phyloP scores from a whole-genome alignment of 2,113 vertebrate species.

The Tachysurus fulvidraco region DNA sequence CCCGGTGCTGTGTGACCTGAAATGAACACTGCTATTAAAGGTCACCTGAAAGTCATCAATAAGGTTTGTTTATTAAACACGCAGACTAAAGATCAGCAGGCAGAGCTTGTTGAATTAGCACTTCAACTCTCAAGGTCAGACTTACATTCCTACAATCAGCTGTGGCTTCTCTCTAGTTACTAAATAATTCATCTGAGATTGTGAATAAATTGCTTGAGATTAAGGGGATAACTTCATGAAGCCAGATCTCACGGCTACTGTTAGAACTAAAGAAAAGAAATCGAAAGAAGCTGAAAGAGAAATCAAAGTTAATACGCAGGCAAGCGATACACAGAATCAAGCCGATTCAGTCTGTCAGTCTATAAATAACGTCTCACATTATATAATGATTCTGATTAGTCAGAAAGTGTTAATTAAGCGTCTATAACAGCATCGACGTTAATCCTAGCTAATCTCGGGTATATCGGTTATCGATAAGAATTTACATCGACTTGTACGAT shows the following conservation, averaged over 20 bases:
- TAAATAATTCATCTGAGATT: neutral
- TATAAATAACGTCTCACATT: neutral
- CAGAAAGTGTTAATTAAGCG: neutral
- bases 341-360: no score
- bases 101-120: neutral
- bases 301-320: neutral
- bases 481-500: neutral
- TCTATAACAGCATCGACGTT: neutral
- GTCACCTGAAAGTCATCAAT: neutral
- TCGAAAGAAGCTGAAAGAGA: neutral
- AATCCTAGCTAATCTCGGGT: neutral
- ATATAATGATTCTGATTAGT: neutral
- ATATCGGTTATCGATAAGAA: neutral
- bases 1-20: neutral
- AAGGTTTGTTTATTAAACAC: conserved; percentile 6
- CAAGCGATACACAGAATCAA: neutral
- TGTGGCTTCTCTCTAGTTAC: neutral
- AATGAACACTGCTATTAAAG: neutral
- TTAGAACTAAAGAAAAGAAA: neutral
- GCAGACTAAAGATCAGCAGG: neutral
- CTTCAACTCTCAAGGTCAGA: neutral
- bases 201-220: neutral
- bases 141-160: neutral
- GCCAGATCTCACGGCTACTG: neutral
- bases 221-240: neutral